Evolutionary conservation across 2,113 vertebrate genomes (phyloP).

Genomic region (Pseudopipra pipra): DNA sequence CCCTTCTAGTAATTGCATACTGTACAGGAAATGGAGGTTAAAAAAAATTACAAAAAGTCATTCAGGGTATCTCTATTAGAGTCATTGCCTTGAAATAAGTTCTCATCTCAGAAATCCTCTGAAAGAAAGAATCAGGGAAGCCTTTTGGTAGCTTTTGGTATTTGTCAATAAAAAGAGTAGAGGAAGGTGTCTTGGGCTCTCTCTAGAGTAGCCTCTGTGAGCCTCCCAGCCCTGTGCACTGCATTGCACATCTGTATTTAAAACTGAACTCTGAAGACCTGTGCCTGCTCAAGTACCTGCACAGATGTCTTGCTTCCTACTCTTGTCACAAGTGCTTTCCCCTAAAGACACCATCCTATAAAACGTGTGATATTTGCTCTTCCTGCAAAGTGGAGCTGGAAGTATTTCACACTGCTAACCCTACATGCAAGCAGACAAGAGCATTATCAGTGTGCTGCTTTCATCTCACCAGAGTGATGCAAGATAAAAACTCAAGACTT

Average conservation of each 20-base stretch:
- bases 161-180: not conserved
- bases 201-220: not conserved
- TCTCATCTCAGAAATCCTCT: constrained; percentile 53
- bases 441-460: not conserved
- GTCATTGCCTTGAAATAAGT: constrained; percentile 54
- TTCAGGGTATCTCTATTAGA: constrained; percentile 67
- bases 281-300: not conserved
- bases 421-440: not conserved
- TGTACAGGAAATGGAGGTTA: constrained; percentile 74
- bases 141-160: not conserved
- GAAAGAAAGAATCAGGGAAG: not conserved
- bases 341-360: not conserved
- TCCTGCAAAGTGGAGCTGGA: not conserved
- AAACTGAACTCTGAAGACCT: not conserved
- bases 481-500: not conserved
- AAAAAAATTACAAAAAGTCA: constrained; percentile 64
- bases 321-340: not conserved
- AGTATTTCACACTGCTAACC: not conserved
- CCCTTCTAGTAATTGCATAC: constrained; percentile 69
- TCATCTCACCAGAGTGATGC: not conserved
- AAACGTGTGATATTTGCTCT: not conserved
- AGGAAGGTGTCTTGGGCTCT: not conserved
- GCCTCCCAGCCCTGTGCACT: not conserved
- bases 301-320: not conserved
- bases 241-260: not conserved